Evolutionary conservation across 2,888 invertebrate genomes (phyloP), one percentile per base, ranked within the genome.

Genomic region (Leucoma salicis): DNA sequence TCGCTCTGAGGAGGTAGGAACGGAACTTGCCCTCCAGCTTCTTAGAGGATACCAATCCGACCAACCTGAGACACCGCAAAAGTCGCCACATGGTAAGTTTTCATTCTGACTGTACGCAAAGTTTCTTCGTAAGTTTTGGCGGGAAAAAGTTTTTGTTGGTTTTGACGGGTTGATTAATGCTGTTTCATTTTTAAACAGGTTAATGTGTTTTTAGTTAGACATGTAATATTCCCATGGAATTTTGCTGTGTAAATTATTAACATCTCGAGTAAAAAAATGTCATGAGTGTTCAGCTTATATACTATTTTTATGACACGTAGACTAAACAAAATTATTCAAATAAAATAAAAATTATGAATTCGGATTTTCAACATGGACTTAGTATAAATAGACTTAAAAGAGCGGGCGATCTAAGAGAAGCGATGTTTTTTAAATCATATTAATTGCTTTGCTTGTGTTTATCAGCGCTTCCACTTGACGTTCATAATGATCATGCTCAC

Each of bases 1-100:
- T 42, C 68, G 90, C 39, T 90, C 90, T 46, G 90, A 90, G 64
- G 90, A 90, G 54, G 88, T 90, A 35, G 90, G 90, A 46, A 89
- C 90, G 0, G 87, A 88, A 46, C 75, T 83, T 48, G 84, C 88
- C 4, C 70, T 86, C 27, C 85, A 87, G 44, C 74, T 82, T 42
- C 63, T 79, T 40, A 64, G 60, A 42, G 63, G 53, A 47, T 68
- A 74, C 41, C 70, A 66, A 37, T 70, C 70, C 58, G 68, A 70
- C 39, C 69, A 74, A 37, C 75, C 74, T 0, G 70, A 67, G 28
- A 79, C 83, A 31, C 84, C 84, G 31, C 60, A 74, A 43, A 83
- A 84, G 59, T 67, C 78, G 11, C 77, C 78, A 8, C 61, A 71
- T 45, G 84, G 83, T 84, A 46, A 78, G 78, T 77, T 52, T 56